A percentile compares a stretch with the other conserved stretches of the same genome.
Conservation (phyloP, 1,140 invertebrate species). For the Caenorhabditis tropicalis region DNA sequence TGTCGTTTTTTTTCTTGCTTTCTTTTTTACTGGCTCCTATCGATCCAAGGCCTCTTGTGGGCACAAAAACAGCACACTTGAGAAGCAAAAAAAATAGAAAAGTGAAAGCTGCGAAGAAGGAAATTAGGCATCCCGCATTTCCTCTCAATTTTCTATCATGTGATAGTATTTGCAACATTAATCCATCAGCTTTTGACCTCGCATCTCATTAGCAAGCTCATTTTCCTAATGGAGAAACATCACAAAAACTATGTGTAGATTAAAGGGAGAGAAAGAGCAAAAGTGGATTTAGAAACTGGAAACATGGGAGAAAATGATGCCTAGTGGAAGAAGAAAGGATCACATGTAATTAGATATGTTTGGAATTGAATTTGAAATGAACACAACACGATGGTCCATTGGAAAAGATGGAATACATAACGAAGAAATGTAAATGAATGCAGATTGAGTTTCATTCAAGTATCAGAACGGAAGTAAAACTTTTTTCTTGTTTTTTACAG, state of each 20-base stretch:
- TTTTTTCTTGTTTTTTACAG: neutral
- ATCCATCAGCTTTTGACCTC: neutral
- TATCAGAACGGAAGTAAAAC: neutral
- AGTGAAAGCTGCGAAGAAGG: neutral
- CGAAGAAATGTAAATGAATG: neutral
- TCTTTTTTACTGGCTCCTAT: neutral
- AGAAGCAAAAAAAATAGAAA: neutral
- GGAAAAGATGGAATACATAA: neutral
- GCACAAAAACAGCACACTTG: neutral
- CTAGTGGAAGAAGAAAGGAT: too few relatives aligned
- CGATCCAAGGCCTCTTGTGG: neutral
- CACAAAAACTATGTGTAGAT: neutral
- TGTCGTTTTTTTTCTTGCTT: neutral
- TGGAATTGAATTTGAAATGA: constrained; percentile 4
- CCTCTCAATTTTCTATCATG: neutral
- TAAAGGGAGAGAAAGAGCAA: neutral
- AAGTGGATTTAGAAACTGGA: constrained; percentile 19
- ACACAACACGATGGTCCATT: neutral
- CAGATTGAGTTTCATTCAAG: neutral
- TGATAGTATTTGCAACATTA: constrained; percentile 35
- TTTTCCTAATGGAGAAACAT: neutral
- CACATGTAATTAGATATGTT: constrained; percentile 36
- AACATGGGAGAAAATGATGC: neutral
- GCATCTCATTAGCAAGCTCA: neutral
- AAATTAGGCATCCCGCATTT: neutral